phyloP scores from a whole-genome alignment of 1,140 invertebrate genomes.

The Limonius californicus region DNA sequence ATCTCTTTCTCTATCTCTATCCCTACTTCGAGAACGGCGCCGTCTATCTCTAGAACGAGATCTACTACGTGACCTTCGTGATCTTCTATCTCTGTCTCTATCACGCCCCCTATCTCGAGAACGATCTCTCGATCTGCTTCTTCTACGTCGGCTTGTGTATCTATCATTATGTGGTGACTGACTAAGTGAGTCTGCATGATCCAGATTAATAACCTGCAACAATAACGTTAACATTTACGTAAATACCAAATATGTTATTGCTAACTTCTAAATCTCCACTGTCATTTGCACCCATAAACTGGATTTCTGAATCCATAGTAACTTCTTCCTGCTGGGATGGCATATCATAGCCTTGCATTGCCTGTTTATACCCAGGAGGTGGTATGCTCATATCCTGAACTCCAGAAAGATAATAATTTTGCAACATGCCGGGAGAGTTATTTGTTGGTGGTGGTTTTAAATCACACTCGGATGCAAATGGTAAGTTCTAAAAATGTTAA shows the following conservation, averaged over 20 bases:
- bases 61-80: slow-evolving; percentile 22
- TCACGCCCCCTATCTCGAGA: slow-evolving; percentile 40
- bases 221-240: too few species aligned
- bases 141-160: slow-evolving; percentile 48
- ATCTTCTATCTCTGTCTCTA: slow-evolving; percentile 42
- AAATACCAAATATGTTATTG: too few species aligned
- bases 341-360: slow-evolving; percentile 16
- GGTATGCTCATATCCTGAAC: slow-evolving; percentile 53
- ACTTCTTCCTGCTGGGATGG: slow-evolving; percentile 30
- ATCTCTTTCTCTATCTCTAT: slow-evolving; percentile 45
- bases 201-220: slow-evolving; percentile 53
- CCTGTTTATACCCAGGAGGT: slow-evolving; percentile 52
- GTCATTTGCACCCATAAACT: slow-evolving; percentile 49
- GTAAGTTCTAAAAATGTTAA: slow-evolving; percentile 52
- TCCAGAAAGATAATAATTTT: slow-evolving; percentile 31
- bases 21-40: slow-evolving; percentile 41
- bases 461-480: slow-evolving; percentile 65
- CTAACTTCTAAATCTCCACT: slow-evolving; percentile 50
- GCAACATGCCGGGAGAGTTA: slow-evolving; percentile 28
- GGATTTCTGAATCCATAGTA: slow-evolving; percentile 47
- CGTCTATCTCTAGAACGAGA: slow-evolving; percentile 45
- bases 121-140: slow-evolving; percentile 50
- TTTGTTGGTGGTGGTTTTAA: slow-evolving; percentile 51
- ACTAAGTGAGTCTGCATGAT: slow-evolving; percentile 54
- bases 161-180: slow-evolving; percentile 55